Evolutionary conservation across 2,113 vertebrate genomes (phyloP), one percentile per base, ranked within the genome.

Genomic region (Probosciger aterrimus): DNA sequence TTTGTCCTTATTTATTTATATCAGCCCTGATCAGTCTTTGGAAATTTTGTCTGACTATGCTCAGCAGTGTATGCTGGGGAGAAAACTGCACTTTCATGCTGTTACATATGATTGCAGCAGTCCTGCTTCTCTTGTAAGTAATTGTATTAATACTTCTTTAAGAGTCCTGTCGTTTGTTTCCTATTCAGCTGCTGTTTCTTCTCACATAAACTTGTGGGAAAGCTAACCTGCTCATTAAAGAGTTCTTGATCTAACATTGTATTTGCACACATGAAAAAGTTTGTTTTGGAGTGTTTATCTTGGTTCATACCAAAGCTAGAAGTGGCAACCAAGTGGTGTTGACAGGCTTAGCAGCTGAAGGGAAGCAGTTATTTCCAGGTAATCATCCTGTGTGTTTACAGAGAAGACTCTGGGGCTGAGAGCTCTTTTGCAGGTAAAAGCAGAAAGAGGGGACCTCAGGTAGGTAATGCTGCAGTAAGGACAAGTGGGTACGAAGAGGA

Each of bases 11-110:
- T 64, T 59, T 25, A 41, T 92, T 79, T 84, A 20, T 68, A 50
- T 30, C 94, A 99, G 98, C 88, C 98, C 98, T 79, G 98, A 99
- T 79, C 98, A 98, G 88, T 79, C 97, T 47, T 73, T 92, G 31
- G 98, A 98, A 80, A 90, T 97, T 60, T 16, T 99, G 65, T 96
- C 96, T 50, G 97, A 98, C 87, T 98, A 98, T 76, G 67, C 97
- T 74, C 97, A 97, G 43, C 98, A 98, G 63, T 90, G 91, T 62
- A 80, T 46, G 3, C 13, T 97, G 69, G 98, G 98, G 77, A 97
- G 93, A 91, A 39, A 33, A 37, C 59, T 98, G 37, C 65, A 95
- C n/a, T 70, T 95, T 82, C 98, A 98, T 33, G 31, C 91, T 12
- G 92, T 98, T 75, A 96, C 77, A 13, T 98, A 98, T 78, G 97